A percentile compares a stretch with the other conserved stretches of the same genome.
phyloP scores from a whole-genome alignment of 1,140 invertebrate species.

The Pteromalus puparum region DNA sequence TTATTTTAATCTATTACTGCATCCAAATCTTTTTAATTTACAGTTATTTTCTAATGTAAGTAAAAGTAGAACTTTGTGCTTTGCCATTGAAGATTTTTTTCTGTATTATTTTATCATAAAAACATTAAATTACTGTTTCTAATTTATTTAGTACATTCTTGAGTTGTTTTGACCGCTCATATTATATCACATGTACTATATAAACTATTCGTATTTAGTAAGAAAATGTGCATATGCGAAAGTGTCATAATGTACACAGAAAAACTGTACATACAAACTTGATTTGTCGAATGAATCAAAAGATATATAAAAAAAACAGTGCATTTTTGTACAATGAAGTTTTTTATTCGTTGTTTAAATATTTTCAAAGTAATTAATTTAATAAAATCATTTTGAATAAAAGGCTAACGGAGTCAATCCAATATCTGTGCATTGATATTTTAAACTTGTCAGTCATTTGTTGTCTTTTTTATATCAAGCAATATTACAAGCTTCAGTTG shows the following conservation, averaged over 20 bases:
- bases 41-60: conserved; percentile 41
- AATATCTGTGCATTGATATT: conserved; percentile 21
- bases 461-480: conserved; percentile 24
- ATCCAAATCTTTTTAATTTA: conserved; percentile 31
- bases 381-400: background rate
- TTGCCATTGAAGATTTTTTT: conserved; percentile 22
- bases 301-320: background rate
- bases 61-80: conserved; percentile 25
- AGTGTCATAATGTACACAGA: conserved; percentile 37
- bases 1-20: conserved; percentile 4
- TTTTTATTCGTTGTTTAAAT: conserved; percentile 35
- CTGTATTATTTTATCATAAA: conserved; percentile 36
- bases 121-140: conserved; percentile 47
- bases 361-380: conserved; percentile 2
- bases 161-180: background rate
- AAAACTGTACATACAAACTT: conserved; percentile 39
- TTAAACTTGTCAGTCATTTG: conserved; percentile 27
- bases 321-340: conserved; percentile 15
- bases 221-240: conserved; percentile 43
- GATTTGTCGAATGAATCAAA: background rate
- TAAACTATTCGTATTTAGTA: conserved; percentile 47
- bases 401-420: conserved; percentile 1
- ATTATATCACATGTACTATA: conserved; percentile 51
- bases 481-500: conserved; percentile 12
- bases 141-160: conserved; percentile 49